phyloP scores from a whole-genome alignment of 2,797 vertebrate genomes.

The Sebastes iracundus region DNA sequence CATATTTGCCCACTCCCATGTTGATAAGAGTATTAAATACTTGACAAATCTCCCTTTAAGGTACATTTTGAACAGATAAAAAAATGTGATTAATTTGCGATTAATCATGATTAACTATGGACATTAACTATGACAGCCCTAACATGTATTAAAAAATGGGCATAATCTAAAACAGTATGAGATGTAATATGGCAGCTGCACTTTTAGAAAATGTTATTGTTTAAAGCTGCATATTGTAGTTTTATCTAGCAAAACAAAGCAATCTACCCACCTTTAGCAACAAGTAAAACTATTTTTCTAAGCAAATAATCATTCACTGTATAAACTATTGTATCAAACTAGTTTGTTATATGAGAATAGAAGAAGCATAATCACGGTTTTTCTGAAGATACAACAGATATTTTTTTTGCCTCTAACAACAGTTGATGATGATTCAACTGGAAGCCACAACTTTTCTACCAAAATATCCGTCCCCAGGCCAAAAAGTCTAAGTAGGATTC shows the following conservation, averaged over 20 bases:
- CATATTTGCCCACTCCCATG: no score
- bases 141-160: background rate
- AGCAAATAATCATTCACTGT: background rate
- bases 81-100: no score
- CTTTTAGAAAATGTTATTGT: background rate
- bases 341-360: background rate
- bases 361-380: background rate
- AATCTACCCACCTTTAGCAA: background rate
- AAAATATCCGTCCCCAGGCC: background rate
- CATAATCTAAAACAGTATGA: background rate
- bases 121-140: no score
- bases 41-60: no score
- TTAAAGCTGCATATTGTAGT: background rate
- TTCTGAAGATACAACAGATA: background rate
- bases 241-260: background rate
- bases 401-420: background rate
- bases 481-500: constrained; percentile 28
- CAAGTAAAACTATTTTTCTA: background rate
- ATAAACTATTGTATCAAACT: background rate
- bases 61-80: no score
- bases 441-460: background rate
- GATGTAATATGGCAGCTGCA: background rate
- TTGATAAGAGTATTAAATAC: no score
- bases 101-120: no score
- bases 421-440: background rate